These are phyloP conservation scores for Drosophila robusta DNA, from an alignment of 2,888 invertebrate species.

Conservation along the genomic window DNA sequence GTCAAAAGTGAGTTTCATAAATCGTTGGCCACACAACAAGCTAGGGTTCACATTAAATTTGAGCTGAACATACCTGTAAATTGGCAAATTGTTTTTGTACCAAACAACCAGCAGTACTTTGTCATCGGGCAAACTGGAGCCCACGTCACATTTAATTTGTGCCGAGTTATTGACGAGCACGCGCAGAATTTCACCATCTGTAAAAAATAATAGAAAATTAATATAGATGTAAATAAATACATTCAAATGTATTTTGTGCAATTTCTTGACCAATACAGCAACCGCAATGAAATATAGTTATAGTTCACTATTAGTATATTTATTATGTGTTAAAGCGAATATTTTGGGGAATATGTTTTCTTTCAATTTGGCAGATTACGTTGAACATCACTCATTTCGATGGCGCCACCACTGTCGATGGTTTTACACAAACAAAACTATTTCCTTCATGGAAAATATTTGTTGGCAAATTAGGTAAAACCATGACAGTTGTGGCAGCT, in stretches of 20 bases:
- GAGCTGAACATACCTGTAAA: conserved; percentile 90
- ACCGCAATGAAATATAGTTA: no score
- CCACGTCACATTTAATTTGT: conserved; percentile 94
- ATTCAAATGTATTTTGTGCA: not conserved
- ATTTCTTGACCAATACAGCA: no score
- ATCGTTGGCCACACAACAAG: not conserved
- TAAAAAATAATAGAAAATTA: conserved; percentile 33
- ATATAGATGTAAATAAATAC: not conserved
- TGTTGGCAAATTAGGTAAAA: conserved; percentile 8
- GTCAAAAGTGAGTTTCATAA: conserved; percentile 34
- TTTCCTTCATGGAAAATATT: conserved; percentile 4
- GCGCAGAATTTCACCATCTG: conserved; percentile 85
- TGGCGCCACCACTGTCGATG: no score
- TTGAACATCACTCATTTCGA: no score
- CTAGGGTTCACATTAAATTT: not conserved
- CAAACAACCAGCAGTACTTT: conserved; percentile 94
- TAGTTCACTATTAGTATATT: no score
- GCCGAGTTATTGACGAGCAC: conserved; percentile 91
- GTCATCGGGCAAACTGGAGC: conserved; percentile 91
- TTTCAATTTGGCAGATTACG: no score
- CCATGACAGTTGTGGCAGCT: conserved; percentile 42
- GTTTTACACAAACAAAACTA: not conserved
- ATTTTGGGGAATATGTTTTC: no score
- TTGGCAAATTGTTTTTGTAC: conserved; percentile 95
- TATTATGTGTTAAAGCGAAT: no score